phyloP scores from a whole-genome alignment of 2,797 vertebrate species.

The Chrysolophus pictus region DNA sequence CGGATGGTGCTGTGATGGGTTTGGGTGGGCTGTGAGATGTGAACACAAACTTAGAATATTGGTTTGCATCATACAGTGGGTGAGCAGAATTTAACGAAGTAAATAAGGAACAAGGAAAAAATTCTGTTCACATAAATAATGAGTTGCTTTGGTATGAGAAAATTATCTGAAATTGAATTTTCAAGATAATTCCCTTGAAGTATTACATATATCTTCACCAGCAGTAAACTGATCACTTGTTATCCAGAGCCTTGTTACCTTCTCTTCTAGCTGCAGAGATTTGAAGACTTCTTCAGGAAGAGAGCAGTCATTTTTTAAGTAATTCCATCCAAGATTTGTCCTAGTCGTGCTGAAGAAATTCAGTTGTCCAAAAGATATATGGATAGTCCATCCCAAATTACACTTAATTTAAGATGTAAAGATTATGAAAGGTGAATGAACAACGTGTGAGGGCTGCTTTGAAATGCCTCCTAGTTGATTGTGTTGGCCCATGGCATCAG shows the following conservation, averaged over 20 bases:
- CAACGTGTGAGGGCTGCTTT: not conserved
- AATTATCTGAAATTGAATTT: no score
- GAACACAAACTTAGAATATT: not conserved
- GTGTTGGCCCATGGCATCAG: no score
- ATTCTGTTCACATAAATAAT: not conserved
- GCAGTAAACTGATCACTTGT: not conserved
- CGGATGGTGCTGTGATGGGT: not conserved
- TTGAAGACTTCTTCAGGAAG: not conserved
- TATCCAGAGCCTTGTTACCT: conserved; percentile 1
- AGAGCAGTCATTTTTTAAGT: not conserved
- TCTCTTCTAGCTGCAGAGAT: conserved; percentile 2
- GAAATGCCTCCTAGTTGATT: no score
- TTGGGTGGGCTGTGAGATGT: not conserved
- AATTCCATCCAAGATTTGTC: not conserved
- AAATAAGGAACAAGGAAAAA: not conserved
- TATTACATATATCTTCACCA: not conserved
- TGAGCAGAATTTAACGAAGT: not conserved
- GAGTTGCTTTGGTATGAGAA: not conserved
- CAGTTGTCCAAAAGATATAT: not conserved
- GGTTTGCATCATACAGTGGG: not conserved
- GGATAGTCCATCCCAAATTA: not conserved
- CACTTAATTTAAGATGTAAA: not conserved
- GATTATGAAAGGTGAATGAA: not conserved
- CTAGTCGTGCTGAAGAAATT: not conserved
- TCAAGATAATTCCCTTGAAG: not conserved